These are phyloP conservation scores for Tautogolabrus adspersus DNA, from an alignment of 2,113 vertebrate genomes.

Conservation along the genomic window DNA sequence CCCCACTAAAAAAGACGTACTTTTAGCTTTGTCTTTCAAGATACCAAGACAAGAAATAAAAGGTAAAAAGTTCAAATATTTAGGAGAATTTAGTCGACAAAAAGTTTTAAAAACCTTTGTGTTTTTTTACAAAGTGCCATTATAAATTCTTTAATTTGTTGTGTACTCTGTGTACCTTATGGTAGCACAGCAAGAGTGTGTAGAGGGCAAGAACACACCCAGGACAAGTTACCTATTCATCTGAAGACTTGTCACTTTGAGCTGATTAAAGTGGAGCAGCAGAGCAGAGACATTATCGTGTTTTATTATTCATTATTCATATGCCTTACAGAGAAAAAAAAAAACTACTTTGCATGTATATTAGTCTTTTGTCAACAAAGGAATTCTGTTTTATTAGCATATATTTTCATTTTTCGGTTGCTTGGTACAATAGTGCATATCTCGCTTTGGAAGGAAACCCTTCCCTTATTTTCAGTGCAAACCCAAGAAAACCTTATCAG, in stretches of 20 bases:
- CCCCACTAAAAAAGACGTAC: background rate
- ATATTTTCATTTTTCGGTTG: slow-evolving; percentile 1
- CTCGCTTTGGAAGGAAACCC: slow-evolving; percentile 18
- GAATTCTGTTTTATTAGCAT: background rate
- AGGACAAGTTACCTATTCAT: background rate
- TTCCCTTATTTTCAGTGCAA: slow-evolving; percentile 18
- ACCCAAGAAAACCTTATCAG: slow-evolving; percentile 19
- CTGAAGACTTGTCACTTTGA: background rate
- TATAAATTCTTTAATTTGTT: no score
- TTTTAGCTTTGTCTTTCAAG: background rate
- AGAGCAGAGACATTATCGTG: background rate
- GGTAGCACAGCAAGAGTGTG: background rate
- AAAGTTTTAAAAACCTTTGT: background rate
- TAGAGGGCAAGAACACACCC: background rate
- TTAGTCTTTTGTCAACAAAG: background rate
- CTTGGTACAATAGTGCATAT: background rate
- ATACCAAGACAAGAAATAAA: background rate
- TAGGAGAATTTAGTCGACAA: background rate
- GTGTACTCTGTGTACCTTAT: background rate
- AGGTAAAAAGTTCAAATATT: no score
- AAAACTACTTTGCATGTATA: background rate
- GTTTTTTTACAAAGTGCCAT: no score
- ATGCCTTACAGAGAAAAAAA: background rate
- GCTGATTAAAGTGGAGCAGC: slow-evolving; percentile 16
- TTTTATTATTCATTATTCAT: background rate